Evolutionary conservation across 2,113 vertebrate genomes (phyloP), one percentile per base, ranked within the genome.

Genomic region (Syngnathoides biaculeatus): DNA sequence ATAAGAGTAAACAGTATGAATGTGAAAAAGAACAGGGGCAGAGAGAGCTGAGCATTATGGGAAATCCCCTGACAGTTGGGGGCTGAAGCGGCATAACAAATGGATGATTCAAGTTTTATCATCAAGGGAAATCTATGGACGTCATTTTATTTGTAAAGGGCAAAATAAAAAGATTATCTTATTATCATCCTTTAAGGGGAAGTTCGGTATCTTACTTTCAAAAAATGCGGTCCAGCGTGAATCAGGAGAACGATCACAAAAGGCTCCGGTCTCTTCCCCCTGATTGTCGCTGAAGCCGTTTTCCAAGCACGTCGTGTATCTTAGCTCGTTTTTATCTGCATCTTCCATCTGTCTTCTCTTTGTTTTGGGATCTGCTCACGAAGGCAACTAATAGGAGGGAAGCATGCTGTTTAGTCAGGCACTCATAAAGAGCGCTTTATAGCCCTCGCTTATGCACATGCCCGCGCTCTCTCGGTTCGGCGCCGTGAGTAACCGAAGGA

Each of bases 401-500:
- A 42, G 60, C 40, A 62, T 62, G 60, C 60, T 62, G 60, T 62
- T 62, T 62, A 62, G 60, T 39, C 60, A 26, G 22, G 40, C 60
- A 26, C 60, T 62, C 60, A 62, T 62, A 62, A 62, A 62, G 39
- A 43, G 22, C 11, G 22, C 40, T 43, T 62, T 62, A 62, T 62
- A 24, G 40, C 22, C 22, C 60, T 62, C 39, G 12, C 20, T 52
- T 22, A 52, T 22, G 20, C 48, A 52, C 26, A 57, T 30, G 55
- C 40, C 30, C 55, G 27, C 55, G 17, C 8, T 30, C 35, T 35
- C 30, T 59, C 10, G 14, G 75, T 65, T 55, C 71, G 79, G 77
- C 87, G 83, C 87, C 71, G 74, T 87, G 87, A 87, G 85, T 82
- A 86, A 84, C 83, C 80, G 65, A 87, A 26, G 60, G 73, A 77